These are phyloP conservation scores for Dromiciops gliroides DNA, from an alignment of 2,113 vertebrate genomes.

Conservation along the genomic window DNA sequence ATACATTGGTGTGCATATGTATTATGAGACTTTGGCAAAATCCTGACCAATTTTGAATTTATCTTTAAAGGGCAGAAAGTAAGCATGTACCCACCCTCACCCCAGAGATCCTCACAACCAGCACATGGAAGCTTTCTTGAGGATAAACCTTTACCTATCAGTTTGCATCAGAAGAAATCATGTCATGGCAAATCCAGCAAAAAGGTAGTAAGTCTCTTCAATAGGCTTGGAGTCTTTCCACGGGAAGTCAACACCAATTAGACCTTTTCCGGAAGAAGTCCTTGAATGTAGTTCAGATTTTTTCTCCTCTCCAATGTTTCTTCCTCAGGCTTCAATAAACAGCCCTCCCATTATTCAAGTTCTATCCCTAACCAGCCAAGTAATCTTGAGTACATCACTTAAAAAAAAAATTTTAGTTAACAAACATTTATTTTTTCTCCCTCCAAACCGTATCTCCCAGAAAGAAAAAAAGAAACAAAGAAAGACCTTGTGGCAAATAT, in stretches of 20 bases:
- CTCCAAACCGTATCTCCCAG: background rate
- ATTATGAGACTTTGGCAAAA: background rate
- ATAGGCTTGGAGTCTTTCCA: background rate
- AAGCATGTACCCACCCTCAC: background rate
- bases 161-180: background rate
- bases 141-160: background rate
- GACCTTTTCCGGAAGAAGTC: background rate
- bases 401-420: background rate
- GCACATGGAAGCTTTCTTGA: background rate
- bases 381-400: background rate
- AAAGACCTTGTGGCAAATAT: background rate
- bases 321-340: background rate
- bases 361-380: background rate
- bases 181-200: background rate
- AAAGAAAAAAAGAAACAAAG: background rate
- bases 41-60: slow-evolving; percentile 23
- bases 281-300: background rate
- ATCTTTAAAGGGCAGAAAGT: slow-evolving; percentile 60
- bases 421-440: background rate
- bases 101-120: slow-evolving; percentile 60
- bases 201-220: slow-evolving; percentile 73
- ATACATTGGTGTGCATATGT: too few relatives aligned
- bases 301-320: background rate
- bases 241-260: background rate
- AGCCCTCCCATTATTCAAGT: background rate